Base-by-base conservation (phyloP, 1,140 invertebrate genomes). In the Sipha flava region DNA sequence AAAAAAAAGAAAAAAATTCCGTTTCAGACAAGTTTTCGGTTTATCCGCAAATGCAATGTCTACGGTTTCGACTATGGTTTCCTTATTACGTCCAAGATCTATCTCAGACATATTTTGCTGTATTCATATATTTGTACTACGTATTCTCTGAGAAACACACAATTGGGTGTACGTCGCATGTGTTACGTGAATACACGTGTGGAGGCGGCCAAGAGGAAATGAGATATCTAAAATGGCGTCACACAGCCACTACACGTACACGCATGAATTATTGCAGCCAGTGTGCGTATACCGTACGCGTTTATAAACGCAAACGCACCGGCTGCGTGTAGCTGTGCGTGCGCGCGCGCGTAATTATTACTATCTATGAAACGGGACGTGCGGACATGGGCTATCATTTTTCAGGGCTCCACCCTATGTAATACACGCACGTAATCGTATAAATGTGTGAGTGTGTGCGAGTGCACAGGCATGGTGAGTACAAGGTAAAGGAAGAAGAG, bases 151-250 rank as follows among this genome's bases (percentile, higher is more conserved):
- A 21, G n/a, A 52, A 6, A 23, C 7, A 9, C 47, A 5, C 4
- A 21, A 21, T 21, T 10, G 21, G 29, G 7, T 7, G 3, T 29
- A 23, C 31, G n/a, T n/a, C 31, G 12, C 34, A 21, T 40, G 21
- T 66, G 62, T 40, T 66, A n/a, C 34, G 31, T 21, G 16, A 5
- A 23, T 21, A 37, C 62, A 40, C 34, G 62, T 37, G 62, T 66
- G 21, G n/a, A n/a, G 62, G 62, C 43, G 70, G 23, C 47, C 23
- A 14, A 73, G 29, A 73, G 70, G 70, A 73, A 73, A 73, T 52
- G 70, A 52, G 70, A 73, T 73, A 73, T 73, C 45, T 73, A 73
- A 73, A 73, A 73, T 73, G 70, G 70, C 70, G 70, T 73, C 70
- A 21, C 26, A 49, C 68, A 14, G 5, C 26, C 9, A 49, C 21